Percentiles rank a stretch among this genome's conserved stretches.
phyloP scores from a whole-genome alignment of 2,113 vertebrate species.

The Mungos mungo region DNA sequence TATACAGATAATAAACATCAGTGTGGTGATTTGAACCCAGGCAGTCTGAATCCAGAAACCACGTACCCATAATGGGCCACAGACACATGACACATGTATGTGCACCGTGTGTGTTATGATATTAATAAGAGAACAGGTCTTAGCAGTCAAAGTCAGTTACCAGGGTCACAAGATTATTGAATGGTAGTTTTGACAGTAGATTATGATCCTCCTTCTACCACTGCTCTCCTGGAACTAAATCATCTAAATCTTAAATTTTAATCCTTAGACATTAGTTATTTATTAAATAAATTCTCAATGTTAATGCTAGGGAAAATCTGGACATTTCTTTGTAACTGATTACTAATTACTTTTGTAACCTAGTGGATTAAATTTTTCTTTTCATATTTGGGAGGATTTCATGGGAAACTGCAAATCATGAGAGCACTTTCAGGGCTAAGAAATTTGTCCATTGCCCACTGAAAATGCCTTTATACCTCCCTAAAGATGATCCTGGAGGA shows the following conservation, averaged over 20 bases:
- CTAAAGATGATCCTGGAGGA: neutral
- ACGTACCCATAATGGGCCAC: neutral
- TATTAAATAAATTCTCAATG: neutral
- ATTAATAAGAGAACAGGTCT: neutral
- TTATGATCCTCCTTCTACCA: neutral
- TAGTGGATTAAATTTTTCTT: neutral
- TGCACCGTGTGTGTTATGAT: neutral
- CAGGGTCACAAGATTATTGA: neutral
- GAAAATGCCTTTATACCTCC: slow-evolving; percentile 34
- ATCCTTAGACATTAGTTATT: neutral
- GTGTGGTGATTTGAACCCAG: neutral
- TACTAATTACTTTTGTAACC: neutral
- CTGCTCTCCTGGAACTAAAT: neutral
- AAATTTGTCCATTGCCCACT: neutral
- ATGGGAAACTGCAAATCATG: neutral
- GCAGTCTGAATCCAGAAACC: neutral
- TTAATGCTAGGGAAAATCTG: neutral
- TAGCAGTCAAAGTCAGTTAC: neutral
- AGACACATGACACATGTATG: neutral
- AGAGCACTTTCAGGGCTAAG: neutral
- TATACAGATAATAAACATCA: neutral
- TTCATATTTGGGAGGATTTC: slow-evolving; percentile 22
- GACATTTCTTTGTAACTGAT: neutral
- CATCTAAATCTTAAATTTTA: neutral
- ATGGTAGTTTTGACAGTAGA: neutral